These are phyloP conservation scores for Helostoma temminkii DNA, from an alignment of 2,797 vertebrate species.

Conservation along the genomic window DNA sequence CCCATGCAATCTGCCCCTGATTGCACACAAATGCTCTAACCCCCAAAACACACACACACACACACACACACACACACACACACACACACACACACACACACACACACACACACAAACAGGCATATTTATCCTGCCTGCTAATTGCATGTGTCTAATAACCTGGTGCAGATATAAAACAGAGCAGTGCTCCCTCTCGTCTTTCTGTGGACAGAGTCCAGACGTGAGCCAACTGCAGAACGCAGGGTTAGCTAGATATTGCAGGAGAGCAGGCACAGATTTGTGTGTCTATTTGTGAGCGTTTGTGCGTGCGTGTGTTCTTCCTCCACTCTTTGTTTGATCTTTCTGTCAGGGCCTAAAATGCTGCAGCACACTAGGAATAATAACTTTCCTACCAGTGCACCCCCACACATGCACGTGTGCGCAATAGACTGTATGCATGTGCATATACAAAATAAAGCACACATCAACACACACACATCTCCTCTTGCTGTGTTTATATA, in stretches of 20 bases:
- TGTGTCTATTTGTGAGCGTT: constrained; percentile 33
- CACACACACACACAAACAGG: constrained; percentile 36
- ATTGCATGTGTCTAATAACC: constrained; percentile 76
- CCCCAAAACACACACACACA: constrained; percentile 24
- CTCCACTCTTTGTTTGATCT: constrained; percentile 81
- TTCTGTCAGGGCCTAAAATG: constrained; percentile 64
- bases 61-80: constrained; percentile 33
- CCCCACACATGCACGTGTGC: constrained; percentile 28
- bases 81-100: constrained; percentile 38
- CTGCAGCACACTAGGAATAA: constrained; percentile 73
- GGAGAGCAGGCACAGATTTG: constrained; percentile 44
- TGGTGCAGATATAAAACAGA: constrained; percentile 72
- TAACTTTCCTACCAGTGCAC: constrained; percentile 52
- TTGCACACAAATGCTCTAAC: constrained; percentile 57
- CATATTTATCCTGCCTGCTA: constrained; percentile 70
- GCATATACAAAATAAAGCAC: constrained; percentile 27
- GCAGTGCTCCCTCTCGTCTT: constrained; percentile 56
- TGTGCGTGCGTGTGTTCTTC: constrained; percentile 30
- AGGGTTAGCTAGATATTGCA: constrained; percentile 64
- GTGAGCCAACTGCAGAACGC: constrained; percentile 73
- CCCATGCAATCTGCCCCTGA: constrained; percentile 69
- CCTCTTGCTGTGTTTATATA: constrained; percentile 26
- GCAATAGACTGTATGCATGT: background rate
- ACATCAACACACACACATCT: background rate
- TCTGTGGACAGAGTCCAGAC: constrained; percentile 73